These are phyloP conservation scores for Drosophila sp. DNA, from an alignment of 1,140 invertebrate genomes.

Conservation along the genomic window DNA sequence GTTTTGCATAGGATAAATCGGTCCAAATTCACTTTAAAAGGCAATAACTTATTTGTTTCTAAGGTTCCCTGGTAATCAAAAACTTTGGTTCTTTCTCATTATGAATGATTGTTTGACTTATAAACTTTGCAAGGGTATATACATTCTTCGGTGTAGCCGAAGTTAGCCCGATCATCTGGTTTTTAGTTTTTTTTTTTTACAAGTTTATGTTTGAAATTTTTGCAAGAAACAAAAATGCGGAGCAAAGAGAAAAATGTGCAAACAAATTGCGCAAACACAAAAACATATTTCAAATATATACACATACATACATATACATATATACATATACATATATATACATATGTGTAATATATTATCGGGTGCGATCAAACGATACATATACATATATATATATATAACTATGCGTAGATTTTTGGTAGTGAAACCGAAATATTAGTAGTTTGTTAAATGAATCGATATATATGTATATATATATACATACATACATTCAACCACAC, in stretches of 20 bases:
- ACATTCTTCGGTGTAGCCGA: background rate
- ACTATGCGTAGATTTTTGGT: constrained; percentile 75
- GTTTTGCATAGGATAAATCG: no score
- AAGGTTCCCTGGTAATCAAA: background rate
- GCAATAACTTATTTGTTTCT: background rate
- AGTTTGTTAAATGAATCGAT: constrained; percentile 81
- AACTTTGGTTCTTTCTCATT: background rate
- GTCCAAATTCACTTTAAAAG: no score
- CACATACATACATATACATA: constrained; percentile 6
- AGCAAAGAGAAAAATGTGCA: constrained; percentile 3
- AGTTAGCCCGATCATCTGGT: background rate
- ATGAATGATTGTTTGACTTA: background rate
- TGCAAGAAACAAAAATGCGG: constrained; percentile 26
- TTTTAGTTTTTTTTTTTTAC: background rate
- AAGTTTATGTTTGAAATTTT: constrained; percentile 4
- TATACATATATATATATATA: constrained; percentile 44
- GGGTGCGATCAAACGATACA: constrained; percentile 47
- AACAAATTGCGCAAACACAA: background rate
- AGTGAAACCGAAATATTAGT: constrained; percentile 76
- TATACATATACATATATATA: background rate
- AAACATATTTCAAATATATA: constrained; percentile 43
- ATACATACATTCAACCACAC: constrained; percentile 36
- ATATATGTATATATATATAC: constrained; percentile 41
- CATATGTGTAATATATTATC: constrained; percentile 8
- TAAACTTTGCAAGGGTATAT: background rate